Evolutionary conservation across 2,113 vertebrate genomes (phyloP), one percentile per base, ranked within the genome.

Genomic region (Petrocephalus zakoni): DNA sequence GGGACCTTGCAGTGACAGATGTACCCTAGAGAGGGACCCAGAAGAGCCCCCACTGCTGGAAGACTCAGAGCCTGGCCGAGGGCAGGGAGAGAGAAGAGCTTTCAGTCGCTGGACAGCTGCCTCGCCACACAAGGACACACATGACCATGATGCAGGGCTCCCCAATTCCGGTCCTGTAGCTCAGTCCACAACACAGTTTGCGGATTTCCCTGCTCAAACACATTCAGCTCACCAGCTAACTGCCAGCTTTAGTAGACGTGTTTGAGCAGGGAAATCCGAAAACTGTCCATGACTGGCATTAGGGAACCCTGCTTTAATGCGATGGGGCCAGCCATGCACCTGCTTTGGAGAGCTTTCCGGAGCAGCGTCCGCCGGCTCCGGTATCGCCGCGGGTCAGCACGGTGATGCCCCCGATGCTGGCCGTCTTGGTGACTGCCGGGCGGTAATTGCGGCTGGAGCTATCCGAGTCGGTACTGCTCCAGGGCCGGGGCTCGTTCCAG

Each of bases 391-490:
- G 94, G 83, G 94, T 96, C 90, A 96, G 93, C 87, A 96, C 95
- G 0, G 96, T 96, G 93, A 96, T 95, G 90, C 96, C 96, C 89
- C 96, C 96, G 85, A 96, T 95, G 89, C 96, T 97, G 72, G 96
- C 95, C 19, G 96, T 97, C 94, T 96, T 96, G 25, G 95, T 94
- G 90, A 96, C 96, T 93, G 94, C 89, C 86, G 96, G 95, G 93
- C 96, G 97, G 53, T 95, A 92, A 68, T 96, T 94, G 37, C 97
- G 96, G 91, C 94, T 95, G 82, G 98, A 97, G 88, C 97, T 97
- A 91, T 99, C 98, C 0, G 98, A 99, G 90, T 99, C 98, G 0
- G 97, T 98, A 95, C 98, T 99, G 96, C 98, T 99, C 98, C 98
- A 99, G 19, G 98, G 97, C 90, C 95, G 94, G 85, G 97, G 97